Evolutionary conservation across 2,113 vertebrate genomes (phyloP).

Genomic region (Spea multiplicata): DNA sequence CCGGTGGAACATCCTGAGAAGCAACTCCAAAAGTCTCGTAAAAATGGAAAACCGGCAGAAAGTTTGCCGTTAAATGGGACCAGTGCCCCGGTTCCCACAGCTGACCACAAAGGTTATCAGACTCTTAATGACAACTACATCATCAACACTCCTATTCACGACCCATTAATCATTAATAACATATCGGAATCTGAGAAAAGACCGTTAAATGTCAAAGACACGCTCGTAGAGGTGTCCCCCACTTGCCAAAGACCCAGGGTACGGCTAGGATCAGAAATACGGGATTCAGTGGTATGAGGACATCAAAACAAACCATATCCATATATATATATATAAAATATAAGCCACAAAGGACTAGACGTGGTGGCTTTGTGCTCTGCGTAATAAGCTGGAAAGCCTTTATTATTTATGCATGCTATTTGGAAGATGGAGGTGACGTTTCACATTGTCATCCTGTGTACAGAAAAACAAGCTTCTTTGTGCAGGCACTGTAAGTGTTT

Average conservation of each 20-base stretch:
- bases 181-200: slow-evolving; percentile 82
- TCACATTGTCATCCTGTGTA: slow-evolving; percentile 19
- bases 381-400: slow-evolving; percentile 3
- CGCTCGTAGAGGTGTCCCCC: slow-evolving; percentile 81
- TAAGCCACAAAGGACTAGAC: slow-evolving; percentile 43
- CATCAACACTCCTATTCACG: slow-evolving; percentile 74
- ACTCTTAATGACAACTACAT: slow-evolving; percentile 85
- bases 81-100: slow-evolving; percentile 58
- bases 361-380: slow-evolving; percentile 7
- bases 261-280: slow-evolving; percentile 90
- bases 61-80: slow-evolving; percentile 84
- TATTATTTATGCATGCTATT: slow-evolving; percentile 43
- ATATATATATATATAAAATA: slow-evolving; percentile 12
- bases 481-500: slow-evolving; percentile 29
- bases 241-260: slow-evolving; percentile 85
- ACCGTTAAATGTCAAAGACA: slow-evolving; percentile 80
- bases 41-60: slow-evolving; percentile 70
- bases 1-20: slow-evolving; percentile 71
- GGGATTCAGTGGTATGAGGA: slow-evolving; percentile 89
- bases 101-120: slow-evolving; percentile 93
- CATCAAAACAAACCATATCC: not conserved
- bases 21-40: slow-evolving; percentile 74
- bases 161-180: slow-evolving; percentile 69
- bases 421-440: slow-evolving; percentile 21
- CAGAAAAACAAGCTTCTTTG: slow-evolving; percentile 29